Evolutionary conservation across 2,113 vertebrate species (phyloP).

Genomic region (Oxyura jamaicensis): DNA sequence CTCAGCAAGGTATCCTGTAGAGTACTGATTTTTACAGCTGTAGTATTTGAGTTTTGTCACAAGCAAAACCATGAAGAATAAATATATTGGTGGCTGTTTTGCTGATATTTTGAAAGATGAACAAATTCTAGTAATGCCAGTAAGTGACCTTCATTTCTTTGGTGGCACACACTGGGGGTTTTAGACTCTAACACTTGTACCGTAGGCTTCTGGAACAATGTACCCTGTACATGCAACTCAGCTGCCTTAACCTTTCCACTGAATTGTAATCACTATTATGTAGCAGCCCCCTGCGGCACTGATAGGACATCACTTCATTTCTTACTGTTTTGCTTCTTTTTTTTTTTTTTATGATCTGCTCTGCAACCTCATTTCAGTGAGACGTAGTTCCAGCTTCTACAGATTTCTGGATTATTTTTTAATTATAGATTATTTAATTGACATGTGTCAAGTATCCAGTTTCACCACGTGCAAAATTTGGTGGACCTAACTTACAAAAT

Average conservation of each 20-base stretch:
- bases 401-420: background rate
- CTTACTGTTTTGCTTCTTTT: background rate
- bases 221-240: background rate
- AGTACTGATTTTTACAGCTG: background rate
- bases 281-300: background rate
- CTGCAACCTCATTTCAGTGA: background rate
- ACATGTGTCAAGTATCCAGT: background rate
- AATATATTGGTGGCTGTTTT: background rate
- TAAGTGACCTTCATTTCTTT: constrained; percentile 26
- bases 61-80: background rate
- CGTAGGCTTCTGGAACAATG: background rate
- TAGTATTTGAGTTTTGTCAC: background rate
- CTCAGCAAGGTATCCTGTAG: background rate
- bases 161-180: background rate
- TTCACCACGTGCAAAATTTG: background rate
- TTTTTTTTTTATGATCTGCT: background rate
- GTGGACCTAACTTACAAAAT: background rate
- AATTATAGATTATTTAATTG: background rate
- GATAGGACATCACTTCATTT: background rate
- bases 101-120: constrained; percentile 27
- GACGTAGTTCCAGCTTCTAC: background rate
- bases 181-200: background rate
- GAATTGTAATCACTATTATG: background rate
- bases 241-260: background rate
- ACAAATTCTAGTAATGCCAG: background rate